Conservation (phyloP, 2,888 invertebrate genomes). For the Leptogaster cylindrica region DNA sequence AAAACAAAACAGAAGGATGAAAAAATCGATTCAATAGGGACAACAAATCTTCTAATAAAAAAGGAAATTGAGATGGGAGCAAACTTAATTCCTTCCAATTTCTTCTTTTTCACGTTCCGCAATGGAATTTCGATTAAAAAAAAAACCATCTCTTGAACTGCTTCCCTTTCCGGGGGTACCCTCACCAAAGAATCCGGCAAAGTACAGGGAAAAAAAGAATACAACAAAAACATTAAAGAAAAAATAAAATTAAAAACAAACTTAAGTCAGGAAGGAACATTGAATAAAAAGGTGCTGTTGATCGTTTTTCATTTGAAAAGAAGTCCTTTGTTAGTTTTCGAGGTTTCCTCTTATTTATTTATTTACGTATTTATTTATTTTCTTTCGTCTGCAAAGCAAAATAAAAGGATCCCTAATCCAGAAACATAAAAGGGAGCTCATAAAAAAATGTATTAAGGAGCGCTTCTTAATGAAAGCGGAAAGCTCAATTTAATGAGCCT, state of each 20-base stretch:
- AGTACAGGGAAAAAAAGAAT: too few relatives aligned
- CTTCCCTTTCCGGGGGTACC: too few relatives aligned
- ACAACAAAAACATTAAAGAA: too few relatives aligned
- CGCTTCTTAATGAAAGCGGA: slow-evolving; percentile 5
- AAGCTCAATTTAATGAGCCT: slow-evolving; percentile 25
- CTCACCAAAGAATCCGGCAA: too few relatives aligned
- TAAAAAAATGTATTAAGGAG: slow-evolving; percentile 25
- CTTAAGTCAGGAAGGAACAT: too few relatives aligned
- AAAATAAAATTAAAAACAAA: too few relatives aligned
- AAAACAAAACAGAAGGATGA: too few relatives aligned
- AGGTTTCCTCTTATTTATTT: too few relatives aligned
- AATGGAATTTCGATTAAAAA: slow-evolving; percentile 34
- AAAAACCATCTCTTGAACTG: background rate
- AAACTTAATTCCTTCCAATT: slow-evolving; percentile 33
- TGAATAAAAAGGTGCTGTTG: too few relatives aligned
- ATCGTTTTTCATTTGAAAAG: too few relatives aligned
- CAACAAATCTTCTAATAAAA: slow-evolving; percentile 7
- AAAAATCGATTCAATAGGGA: slow-evolving; percentile 3
- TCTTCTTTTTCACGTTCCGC: slow-evolving; percentile 22
- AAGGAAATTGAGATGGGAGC: slow-evolving; percentile 35
- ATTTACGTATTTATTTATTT: too few relatives aligned
- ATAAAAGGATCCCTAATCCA: slow-evolving; percentile 13
- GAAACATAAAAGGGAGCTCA: slow-evolving; percentile 22
- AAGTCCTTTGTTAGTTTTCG: too few relatives aligned
- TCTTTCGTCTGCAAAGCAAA: background rate